Evolutionary conservation across 1,140 invertebrate genomes (phyloP).

Genomic region (Drosophila funebris): DNA sequence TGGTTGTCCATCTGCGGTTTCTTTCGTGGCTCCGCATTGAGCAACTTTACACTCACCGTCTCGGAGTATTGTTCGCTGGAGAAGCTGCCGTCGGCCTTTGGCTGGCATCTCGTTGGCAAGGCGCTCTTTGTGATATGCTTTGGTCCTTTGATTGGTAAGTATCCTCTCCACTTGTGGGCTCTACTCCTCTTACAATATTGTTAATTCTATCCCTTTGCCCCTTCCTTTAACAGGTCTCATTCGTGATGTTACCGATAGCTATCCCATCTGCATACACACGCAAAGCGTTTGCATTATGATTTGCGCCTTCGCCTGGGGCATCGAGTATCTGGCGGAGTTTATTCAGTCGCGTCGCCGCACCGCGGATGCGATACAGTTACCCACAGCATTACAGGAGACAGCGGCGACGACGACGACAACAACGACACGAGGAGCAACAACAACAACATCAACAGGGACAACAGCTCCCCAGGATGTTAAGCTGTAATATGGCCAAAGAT

Average conservation of each 20-base stretch:
- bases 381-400: constrained; percentile 18
- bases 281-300: constrained; percentile 88
- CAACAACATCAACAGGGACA: not conserved
- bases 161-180: not conserved
- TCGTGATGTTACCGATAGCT: constrained; percentile 88
- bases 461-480: constrained; percentile 52
- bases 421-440: not conserved
- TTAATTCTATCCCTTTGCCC: not conserved
- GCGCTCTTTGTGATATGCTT: constrained; percentile 88
- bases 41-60: constrained; percentile 90
- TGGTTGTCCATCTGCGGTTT: constrained; percentile 89
- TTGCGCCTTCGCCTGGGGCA: constrained; percentile 87
- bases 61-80: constrained; percentile 90
- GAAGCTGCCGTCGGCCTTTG: constrained; percentile 90
- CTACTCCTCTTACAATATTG: not conserved
- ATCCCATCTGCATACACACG: constrained; percentile 88
- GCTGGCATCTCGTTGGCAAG: constrained; percentile 90
- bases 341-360: constrained; percentile 61
- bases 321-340: constrained; percentile 86
- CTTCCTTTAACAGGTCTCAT: constrained; percentile 86
- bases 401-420: not conserved
- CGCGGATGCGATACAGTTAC: constrained; percentile 56
- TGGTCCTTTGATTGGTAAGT: constrained; percentile 89
- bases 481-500: constrained; percentile 47
- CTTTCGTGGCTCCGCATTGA: constrained; percentile 88